Conservation (phyloP, 2,113 vertebrate species). For the Lonchura striata region DNA sequence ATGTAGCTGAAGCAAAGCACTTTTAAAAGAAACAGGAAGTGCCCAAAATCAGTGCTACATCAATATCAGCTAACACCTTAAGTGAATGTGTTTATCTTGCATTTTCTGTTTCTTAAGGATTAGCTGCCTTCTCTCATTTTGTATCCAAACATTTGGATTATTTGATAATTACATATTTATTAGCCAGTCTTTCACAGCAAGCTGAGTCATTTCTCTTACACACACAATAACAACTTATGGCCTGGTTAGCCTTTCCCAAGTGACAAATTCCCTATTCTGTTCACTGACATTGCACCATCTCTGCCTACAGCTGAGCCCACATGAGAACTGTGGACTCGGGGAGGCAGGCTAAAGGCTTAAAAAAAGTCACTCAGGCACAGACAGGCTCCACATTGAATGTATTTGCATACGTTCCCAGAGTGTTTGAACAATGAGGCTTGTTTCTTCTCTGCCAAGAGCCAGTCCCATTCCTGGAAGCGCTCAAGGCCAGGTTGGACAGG, state of each 20-base stretch:
- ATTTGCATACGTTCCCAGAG: neutral
- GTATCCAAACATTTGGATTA: neutral
- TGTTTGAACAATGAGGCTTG: neutral
- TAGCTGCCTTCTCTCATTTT: neutral
- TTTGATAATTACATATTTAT: neutral
- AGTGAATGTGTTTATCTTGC: neutral
- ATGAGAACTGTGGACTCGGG: neutral
- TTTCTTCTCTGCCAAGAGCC: neutral
- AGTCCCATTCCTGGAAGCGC: neutral
- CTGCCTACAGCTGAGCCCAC: rapidly evolving
- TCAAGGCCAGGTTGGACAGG: neutral
- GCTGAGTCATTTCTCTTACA: neutral
- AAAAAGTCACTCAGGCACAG: neutral
- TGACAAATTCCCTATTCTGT: neutral
- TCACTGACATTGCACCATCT: neutral
- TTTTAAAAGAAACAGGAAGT: neutral
- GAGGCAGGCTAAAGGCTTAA: neutral
- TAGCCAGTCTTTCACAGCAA: neutral
- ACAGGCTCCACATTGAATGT: neutral
- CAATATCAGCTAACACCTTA: neutral
- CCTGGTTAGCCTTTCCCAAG: neutral
- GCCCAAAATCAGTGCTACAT: neutral
- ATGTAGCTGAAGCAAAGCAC: neutral
- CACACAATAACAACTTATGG: neutral
- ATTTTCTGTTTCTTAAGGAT: neutral